Evolutionary conservation across 2,113 vertebrate species (phyloP).

Genomic region (Sphaerodactylus townsendi): DNA sequence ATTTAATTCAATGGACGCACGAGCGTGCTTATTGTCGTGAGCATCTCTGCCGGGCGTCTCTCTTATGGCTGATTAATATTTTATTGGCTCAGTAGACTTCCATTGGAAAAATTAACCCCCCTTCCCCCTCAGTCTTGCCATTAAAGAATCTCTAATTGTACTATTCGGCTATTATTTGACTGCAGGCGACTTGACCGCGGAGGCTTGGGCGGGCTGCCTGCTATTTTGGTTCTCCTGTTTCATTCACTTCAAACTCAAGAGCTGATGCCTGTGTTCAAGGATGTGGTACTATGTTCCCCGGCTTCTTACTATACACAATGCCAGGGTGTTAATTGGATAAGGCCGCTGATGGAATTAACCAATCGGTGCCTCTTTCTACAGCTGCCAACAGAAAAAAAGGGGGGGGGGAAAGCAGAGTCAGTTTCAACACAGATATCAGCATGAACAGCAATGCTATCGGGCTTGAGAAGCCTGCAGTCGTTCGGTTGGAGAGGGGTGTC

Average conservation of each 20-base stretch:
- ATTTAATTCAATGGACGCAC: not conserved
- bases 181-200: not conserved
- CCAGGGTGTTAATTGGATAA: constrained; percentile 17
- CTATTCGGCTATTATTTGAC: not conserved
- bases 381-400: not conserved
- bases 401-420: not conserved
- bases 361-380: not conserved
- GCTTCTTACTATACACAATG: not conserved
- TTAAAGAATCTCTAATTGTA: constrained; percentile 1
- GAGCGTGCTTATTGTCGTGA: not conserved
- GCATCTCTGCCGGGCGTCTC: not conserved
- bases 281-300: constrained; percentile 1
- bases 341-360: not conserved
- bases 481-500: not conserved
- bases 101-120: constrained; percentile 31
- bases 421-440: not conserved
- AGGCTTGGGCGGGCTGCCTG: not conserved
- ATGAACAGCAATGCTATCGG: not conserved
- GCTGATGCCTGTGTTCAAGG: not conserved
- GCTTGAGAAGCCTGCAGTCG: not conserved
- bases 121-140: constrained; percentile 1
- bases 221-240: constrained; percentile 1
- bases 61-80: constrained; percentile 26
- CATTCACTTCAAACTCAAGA: constrained; percentile 25
- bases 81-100: constrained; percentile 4